Percentiles rank a stretch among this genome's conserved stretches.
Conservation (phyloP, 2,113 vertebrate genomes). For the Pseudopodoces humilis region DNA sequence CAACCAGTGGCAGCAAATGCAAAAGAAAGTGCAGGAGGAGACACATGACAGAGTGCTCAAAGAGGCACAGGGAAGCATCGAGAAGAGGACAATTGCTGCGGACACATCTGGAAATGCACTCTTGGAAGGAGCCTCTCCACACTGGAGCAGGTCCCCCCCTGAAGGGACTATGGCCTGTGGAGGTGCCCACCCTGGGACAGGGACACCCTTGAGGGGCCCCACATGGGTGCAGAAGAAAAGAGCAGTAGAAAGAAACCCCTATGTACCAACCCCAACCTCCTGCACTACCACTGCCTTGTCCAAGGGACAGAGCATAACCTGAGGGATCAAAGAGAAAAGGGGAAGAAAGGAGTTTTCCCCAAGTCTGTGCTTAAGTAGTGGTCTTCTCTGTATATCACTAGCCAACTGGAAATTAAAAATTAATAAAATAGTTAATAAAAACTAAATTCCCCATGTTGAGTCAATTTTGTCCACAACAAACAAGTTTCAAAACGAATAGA, state of each 20-base stretch:
- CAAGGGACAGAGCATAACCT: background rate
- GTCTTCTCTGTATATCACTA: background rate
- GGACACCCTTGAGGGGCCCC: background rate
- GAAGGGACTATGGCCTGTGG: background rate
- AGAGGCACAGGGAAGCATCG: fast-evolving
- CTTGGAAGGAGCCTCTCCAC: background rate
- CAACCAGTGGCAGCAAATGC: background rate
- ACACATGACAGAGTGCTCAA: fast-evolving
- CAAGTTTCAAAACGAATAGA: background rate
- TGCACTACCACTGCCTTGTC: background rate
- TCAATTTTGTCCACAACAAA: background rate
- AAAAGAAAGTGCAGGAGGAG: background rate
- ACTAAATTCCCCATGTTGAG: background rate
- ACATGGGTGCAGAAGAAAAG: background rate
- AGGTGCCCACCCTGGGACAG: fast-evolving
- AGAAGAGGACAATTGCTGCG: background rate
- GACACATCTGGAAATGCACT: background rate
- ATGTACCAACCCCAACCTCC: background rate
- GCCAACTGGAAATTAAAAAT: background rate
- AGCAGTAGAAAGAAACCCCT: background rate
- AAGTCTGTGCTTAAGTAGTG: background rate
- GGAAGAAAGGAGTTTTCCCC: background rate
- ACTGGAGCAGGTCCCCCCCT: background rate
- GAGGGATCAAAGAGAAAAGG: background rate
- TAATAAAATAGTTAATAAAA: background rate